Base-by-base conservation (phyloP, 2,113 vertebrate species). In the Dunckerocampus dactyliophorus region DNA sequence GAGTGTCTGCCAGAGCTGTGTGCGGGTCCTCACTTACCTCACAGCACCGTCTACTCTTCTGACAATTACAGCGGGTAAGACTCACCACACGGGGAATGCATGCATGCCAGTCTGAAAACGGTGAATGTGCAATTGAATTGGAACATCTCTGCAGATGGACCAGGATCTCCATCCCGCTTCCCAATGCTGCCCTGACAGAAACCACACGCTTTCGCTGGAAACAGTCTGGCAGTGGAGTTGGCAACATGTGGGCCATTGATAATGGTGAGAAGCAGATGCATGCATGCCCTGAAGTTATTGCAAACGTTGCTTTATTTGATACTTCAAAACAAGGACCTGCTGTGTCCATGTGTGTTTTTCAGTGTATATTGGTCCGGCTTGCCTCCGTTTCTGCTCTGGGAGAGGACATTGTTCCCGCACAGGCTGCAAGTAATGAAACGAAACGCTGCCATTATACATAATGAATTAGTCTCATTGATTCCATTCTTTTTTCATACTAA, bases 231-330 rank as follows among this genome's bases (percentile, higher is more conserved):
- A 82, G 87, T 2, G 91, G 94, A 75, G 70, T 87, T 12, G 92
- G 93, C 73, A 96, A 93, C 88, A 98, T 98, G 94, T 99, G 97
- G 97, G 95, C 95, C 67, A 89, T 99, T 24, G 97, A 99, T 88
- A 98, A 97, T 48, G 92, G 97, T 99, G 67, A 89, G 92, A 10
- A 39, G 13, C 22, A 7, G 15, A 64, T 14, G 59, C 8, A 49
- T 14, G 48, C 17, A 28, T 39, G 19, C 17, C 10, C 20, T 46
- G 10, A 17, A n/a, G 7, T 22, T 22, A 28, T 31, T 46, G 42
- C 47, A 10, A 12, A 6, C 57, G 15, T n/a, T 37, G 8, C 28
- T 17, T 20, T 34, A n/a, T 31, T 15, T 37, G 4, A 37, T 37
- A 12, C 37, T 12, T 39, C 37, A 39, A 39, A 39, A n/a, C n/a